Conservation (phyloP, 2,888 invertebrate genomes). For the Campoplex nolae region DNA sequence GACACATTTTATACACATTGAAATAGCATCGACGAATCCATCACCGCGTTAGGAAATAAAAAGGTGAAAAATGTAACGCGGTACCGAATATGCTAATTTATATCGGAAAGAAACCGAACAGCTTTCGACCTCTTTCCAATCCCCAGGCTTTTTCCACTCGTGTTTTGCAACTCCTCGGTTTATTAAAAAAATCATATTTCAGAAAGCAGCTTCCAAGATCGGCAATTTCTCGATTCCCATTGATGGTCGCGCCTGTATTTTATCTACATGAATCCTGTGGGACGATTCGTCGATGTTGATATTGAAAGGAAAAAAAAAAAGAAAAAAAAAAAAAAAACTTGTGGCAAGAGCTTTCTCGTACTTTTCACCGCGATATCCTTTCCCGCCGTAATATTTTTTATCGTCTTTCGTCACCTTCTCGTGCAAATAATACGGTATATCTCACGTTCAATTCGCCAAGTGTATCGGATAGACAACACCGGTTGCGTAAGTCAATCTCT, state of each 20-base stretch:
- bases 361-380: conserved; percentile 65
- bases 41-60: not conserved
- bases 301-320: not conserved
- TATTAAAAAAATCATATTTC: not conserved
- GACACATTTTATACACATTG: no score
- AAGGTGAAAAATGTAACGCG: no score
- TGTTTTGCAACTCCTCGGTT: no score
- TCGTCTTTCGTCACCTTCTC: conserved; percentile 27
- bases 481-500: conserved; percentile 77
- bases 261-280: conserved; percentile 40
- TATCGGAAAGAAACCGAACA: no score
- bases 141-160: no score
- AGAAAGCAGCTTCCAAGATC: not conserved
- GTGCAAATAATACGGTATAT: conserved; percentile 25
- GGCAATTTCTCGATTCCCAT: conserved; percentile 18
- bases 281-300: conserved; percentile 5
- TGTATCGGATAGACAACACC: conserved; percentile 73
- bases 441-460: conserved; percentile 41
- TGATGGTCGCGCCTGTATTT: conserved; percentile 62
- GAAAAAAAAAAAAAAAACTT: conserved; percentile 15
- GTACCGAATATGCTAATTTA: no score
- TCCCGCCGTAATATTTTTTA: conserved; percentile 46
- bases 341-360: conserved; percentile 39
- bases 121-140: no score
- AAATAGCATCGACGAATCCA: not conserved